Percentiles rank a stretch among this genome's conserved stretches.
phyloP scores from a whole-genome alignment of 2,888 invertebrate species.

The Muscina levida region DNA sequence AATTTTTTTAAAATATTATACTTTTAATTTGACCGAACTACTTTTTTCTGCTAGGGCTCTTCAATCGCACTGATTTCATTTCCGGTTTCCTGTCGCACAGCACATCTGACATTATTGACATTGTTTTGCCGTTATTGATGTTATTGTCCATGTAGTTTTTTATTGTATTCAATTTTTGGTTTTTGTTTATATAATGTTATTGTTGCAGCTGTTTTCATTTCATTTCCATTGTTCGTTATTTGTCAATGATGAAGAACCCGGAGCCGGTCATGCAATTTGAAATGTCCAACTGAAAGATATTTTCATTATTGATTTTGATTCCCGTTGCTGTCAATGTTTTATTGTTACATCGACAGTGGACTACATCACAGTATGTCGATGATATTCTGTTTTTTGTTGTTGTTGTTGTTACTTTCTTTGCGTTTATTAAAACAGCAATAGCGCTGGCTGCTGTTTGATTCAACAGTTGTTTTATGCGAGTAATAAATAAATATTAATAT shows the following conservation, averaged over 20 bases:
- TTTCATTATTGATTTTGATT: not conserved
- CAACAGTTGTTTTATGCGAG: too few species aligned
- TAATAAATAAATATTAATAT: too few species aligned
- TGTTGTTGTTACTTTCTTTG: too few species aligned
- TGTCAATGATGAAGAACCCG: not conserved
- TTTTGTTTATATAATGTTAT: not conserved
- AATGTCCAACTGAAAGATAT: not conserved
- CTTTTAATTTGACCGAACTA: too few species aligned
- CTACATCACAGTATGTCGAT: too few species aligned
- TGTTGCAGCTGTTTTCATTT: constrained; percentile 4
- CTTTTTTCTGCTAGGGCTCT: too few species aligned
- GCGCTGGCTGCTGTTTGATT: too few species aligned
- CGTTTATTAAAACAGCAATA: too few species aligned
- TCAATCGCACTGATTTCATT: not conserved
- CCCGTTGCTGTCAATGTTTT: not conserved
- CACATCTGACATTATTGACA: constrained; percentile 8
- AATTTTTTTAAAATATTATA: too few species aligned
- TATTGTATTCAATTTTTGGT: not conserved
- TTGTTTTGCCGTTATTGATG: not conserved
- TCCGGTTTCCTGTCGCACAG: constrained; percentile 3
- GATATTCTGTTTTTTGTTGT: too few species aligned
- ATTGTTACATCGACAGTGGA: too few species aligned
- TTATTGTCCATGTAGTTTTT: not conserved
- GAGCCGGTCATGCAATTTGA: not conserved
- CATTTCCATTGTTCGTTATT: not conserved